phyloP scores from a whole-genome alignment of 2,113 vertebrate species.

The Octodon degus region DNA sequence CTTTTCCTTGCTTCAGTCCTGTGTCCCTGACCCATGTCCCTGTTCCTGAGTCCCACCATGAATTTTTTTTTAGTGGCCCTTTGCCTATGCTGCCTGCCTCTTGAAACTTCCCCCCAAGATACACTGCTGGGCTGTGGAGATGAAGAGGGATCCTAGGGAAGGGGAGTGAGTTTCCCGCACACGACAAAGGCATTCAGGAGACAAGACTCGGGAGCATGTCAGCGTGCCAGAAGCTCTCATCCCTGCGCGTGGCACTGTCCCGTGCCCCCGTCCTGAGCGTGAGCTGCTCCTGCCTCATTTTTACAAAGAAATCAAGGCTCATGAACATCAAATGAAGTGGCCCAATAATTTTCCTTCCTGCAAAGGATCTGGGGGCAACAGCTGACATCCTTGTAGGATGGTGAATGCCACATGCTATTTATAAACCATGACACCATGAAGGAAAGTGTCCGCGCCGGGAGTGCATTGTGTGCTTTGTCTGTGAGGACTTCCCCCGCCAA shows the following conservation, averaged over 20 bases:
- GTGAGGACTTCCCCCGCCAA: background rate
- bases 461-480: constrained; percentile 65
- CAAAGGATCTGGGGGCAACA: constrained; percentile 35
- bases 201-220: background rate
- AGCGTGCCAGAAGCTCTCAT: background rate
- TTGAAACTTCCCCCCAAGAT: background rate
- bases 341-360: constrained; percentile 63
- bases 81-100: background rate
- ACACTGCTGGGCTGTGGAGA: background rate
- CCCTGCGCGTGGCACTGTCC: background rate
- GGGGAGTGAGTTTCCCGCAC: accelerated
- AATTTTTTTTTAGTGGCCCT: background rate
- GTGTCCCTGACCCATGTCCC: no score
- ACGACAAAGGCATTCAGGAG: background rate
- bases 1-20: background rate
- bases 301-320: constrained; percentile 51
- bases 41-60: background rate
- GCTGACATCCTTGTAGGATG: constrained; percentile 62
- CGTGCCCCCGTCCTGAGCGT: background rate
- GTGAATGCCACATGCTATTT: constrained; percentile 70
- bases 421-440: constrained; percentile 71
- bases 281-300: constrained; percentile 48
- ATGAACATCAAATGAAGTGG: constrained; percentile 55
- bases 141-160: accelerated
- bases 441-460: constrained; percentile 69